Percentiles rank a stretch among this genome's conserved stretches.
These are phyloP conservation scores for Arctia plantaginis DNA, from an alignment of 2,888 invertebrate species.

Conservation along the genomic window DNA sequence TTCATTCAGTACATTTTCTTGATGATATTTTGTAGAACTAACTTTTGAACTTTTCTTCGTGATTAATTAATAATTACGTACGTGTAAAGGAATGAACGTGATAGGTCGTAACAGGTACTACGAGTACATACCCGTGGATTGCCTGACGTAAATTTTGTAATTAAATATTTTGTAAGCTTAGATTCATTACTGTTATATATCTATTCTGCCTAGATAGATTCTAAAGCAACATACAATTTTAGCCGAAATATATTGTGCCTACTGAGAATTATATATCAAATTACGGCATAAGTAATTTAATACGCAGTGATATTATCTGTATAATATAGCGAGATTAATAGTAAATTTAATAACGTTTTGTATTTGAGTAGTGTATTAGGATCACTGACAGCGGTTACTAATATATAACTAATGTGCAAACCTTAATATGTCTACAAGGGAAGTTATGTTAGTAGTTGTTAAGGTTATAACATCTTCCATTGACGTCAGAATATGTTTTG, in stretches of 20 bases:
- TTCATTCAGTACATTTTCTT: too few relatives aligned
- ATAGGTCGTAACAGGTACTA: too few relatives aligned
- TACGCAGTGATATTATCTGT: not conserved
- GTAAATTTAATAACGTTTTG: not conserved
- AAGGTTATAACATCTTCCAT: not conserved
- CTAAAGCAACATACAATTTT: not conserved
- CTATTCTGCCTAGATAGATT: not conserved
- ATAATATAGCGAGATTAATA: not conserved
- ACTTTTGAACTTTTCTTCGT: too few relatives aligned
- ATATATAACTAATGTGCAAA: not conserved
- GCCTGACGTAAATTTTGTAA: not conserved
- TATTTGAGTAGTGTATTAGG: not conserved
- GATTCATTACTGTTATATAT: not conserved
- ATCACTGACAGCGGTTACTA: not conserved
- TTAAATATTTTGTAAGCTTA: not conserved
- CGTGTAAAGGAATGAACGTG: too few relatives aligned
- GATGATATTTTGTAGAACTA: too few relatives aligned
- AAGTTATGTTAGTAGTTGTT: not conserved
- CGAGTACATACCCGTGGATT: not conserved
- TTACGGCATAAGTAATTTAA: not conserved
- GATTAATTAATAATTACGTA: too few relatives aligned
- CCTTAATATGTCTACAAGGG: not conserved
- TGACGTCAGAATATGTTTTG: too few relatives aligned
- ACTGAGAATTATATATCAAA: not conserved
- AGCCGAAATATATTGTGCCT: not conserved